Evolutionary conservation across 1,140 invertebrate species (phyloP).

Genomic region (Magallana angulata): DNA sequence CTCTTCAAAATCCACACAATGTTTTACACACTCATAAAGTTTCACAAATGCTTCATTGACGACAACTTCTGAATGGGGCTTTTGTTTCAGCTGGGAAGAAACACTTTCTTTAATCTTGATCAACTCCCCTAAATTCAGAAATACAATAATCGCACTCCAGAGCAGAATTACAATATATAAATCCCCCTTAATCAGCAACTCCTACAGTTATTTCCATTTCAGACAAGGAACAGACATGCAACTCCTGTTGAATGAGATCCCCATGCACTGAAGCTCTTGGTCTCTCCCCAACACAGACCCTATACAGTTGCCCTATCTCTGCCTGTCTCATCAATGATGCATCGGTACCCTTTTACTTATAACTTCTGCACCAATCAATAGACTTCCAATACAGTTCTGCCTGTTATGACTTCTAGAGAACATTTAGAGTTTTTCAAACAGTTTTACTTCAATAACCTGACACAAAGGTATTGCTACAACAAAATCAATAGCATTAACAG

Average conservation of each 20-base stretch:
- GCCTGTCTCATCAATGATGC: conserved; percentile 10
- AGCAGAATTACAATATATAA: not conserved
- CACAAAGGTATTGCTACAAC: not conserved
- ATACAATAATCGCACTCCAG: not conserved
- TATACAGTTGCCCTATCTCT: not conserved
- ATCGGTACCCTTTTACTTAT: conserved; percentile 24
- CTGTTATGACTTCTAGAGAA: not conserved
- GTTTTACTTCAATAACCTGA: conserved; percentile 26
- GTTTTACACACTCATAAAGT: not conserved
- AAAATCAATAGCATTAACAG: conserved; percentile 9
- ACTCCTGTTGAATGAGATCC: not conserved
- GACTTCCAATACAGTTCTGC: not conserved
- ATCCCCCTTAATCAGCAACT: not conserved
- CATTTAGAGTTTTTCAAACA: conserved; percentile 30
- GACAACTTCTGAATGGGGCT: not conserved
- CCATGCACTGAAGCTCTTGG: no score
- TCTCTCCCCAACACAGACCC: not conserved
- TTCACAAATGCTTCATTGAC: not conserved
- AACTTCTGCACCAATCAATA: conserved; percentile 10
- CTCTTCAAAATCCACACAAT: not conserved
- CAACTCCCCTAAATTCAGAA: no score
- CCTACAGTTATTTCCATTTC: not conserved
- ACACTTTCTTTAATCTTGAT: not conserved
- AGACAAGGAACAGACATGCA: not conserved
- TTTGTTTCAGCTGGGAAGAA: not conserved